These are phyloP conservation scores for Plumapathes pennacea DNA, from an alignment of 92 coral and sea anemone species.

Conservation along the genomic window DNA sequence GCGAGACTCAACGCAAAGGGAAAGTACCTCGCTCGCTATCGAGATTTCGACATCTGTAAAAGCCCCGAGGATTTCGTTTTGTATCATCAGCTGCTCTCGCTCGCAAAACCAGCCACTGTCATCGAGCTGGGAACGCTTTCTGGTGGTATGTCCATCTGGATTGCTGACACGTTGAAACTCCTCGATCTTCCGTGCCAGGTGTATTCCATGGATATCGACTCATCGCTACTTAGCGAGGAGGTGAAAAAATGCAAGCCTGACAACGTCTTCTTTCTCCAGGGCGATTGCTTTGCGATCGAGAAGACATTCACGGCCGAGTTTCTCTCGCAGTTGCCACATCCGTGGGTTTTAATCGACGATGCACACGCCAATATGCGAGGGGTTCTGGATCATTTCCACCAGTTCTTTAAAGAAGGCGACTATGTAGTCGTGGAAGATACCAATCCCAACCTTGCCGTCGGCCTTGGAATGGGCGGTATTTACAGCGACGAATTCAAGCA, in stretches of 20 bases:
- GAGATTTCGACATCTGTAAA: constrained; percentile 34
- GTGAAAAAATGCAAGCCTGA: too few relatives aligned
- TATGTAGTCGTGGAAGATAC: constrained; percentile 36
- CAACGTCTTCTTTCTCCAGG: too few relatives aligned
- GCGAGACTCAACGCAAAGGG: constrained; percentile 3
- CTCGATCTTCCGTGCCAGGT: constrained; percentile 6
- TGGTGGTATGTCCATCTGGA: constrained; percentile 39
- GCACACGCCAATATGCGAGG: constrained; percentile 30
- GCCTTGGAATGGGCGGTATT: constrained; percentile 2
- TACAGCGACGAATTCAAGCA: neutral
- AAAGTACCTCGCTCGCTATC: constrained; percentile 12
- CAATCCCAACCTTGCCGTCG: constrained; percentile 5
- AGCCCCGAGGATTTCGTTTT: constrained; percentile 38
- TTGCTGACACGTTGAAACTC: constrained; percentile 23
- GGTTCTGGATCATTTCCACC: constrained; percentile 28
- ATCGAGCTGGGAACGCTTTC: constrained; percentile 47
- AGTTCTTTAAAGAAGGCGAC: constrained; percentile 15
- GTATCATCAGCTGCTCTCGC: constrained; percentile 20
- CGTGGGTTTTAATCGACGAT: constrained; percentile 38
- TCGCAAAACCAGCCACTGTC: constrained; percentile 15
- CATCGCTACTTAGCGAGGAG: too few relatives aligned
- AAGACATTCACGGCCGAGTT: constrained; percentile 22
- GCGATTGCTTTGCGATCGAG: too few relatives aligned
- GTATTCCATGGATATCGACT: constrained; percentile 15
- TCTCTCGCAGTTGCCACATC: constrained; percentile 23